phyloP scores from a whole-genome alignment of 2,113 vertebrate genomes.

The Stomatorhinus ivindoensis region DNA sequence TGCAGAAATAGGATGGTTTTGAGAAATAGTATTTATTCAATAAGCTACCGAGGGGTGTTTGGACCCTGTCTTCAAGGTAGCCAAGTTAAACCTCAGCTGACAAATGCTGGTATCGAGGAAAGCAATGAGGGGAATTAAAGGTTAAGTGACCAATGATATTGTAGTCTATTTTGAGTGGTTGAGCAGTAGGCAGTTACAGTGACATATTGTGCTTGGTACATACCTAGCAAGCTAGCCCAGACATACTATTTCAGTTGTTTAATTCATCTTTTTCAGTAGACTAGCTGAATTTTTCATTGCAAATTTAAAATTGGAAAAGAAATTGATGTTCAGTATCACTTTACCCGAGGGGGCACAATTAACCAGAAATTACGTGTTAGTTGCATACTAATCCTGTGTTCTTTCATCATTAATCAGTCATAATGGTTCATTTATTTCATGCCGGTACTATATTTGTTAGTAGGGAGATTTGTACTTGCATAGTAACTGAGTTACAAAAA shows the following conservation, averaged over 20 bases:
- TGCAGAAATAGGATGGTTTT: neutral
- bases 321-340: neutral
- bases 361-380: no score
- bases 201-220: neutral
- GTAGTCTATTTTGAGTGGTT: neutral
- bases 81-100: no score
- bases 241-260: neutral
- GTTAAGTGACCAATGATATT: neutral
- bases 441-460: neutral
- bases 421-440: neutral
- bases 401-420: neutral
- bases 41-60: no score
- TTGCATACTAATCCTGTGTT: neutral
- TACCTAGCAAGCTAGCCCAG: neutral
- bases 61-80: no score
- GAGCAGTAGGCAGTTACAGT: neutral
- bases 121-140: neutral
- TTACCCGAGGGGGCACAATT: no score
- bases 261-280: neutral
- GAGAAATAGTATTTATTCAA: no score
- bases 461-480: neutral
- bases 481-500: neutral
- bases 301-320: neutral
- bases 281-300: neutral
- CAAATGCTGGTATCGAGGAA: no score